Evolutionary conservation across 2,888 invertebrate species (phyloP), one percentile per base, ranked within the genome.

Genomic region (Orthonychiurus folsomi): DNA sequence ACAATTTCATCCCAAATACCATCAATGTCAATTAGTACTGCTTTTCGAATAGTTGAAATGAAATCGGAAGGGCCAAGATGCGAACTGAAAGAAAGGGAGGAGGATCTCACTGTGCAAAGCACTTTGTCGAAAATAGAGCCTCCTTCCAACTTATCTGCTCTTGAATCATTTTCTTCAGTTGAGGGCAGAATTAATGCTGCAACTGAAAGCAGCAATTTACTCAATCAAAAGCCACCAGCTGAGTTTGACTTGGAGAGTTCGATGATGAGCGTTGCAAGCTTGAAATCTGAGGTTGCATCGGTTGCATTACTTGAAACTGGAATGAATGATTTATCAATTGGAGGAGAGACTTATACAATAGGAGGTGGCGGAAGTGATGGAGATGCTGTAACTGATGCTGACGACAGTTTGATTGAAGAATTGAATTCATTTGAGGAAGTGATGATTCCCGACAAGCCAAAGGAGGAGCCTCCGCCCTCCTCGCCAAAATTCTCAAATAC

Each of bases 201-300:
- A 15, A 60, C 63, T 59, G 63, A 61, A 2, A 64, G 60, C 21
- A 66, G 68, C 28, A 69, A 68, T 28, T 55, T 65, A 58, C 18
- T 67, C 65, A 21, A 72, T 48, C 69, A 70, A 53, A 66, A 66
- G 56, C 69, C 69, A 9, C 70, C 70, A 3, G 63, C 61, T 21
- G 68, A 68, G 48, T 63, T 60, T 47, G 69, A 71, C 59, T 50
- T 71, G 55, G 71, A 71, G 48, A 70, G 67, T 56, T 68, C 68
- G 50, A 70, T 72, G 70, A 71, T 72, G n/a, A 71, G 71, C 9
- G 70, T 72, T 5, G 70, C 72, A 1, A 70, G 70, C 59, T 68
- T 71, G 3, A 69, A 69, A 60, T 69, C 69, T 24, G 72, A 72
- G 61, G 69, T 71, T 59, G 59, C 59, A 3, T 59, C 59, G 2